These are phyloP conservation scores for Gymnocephalus cernua DNA, from an alignment of 2,113 vertebrate genomes.

Conservation along the genomic window DNA sequence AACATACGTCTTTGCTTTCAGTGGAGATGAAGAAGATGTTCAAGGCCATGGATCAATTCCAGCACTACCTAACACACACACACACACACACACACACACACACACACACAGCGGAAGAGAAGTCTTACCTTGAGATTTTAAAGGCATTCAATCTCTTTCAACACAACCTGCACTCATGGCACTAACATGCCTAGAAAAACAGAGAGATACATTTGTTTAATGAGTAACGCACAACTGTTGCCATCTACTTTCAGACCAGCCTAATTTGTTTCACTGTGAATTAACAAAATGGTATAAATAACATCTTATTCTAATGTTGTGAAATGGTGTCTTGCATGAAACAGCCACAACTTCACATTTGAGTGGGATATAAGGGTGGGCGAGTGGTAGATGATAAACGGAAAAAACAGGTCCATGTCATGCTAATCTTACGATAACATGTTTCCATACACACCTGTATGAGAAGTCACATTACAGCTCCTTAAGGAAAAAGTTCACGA, in stretches of 20 bases:
- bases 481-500: constrained; percentile 23
- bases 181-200: constrained; percentile 48
- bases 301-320: neutral
- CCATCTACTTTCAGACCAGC: neutral
- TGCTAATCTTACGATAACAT: no score
- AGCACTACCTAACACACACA: neutral
- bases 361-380: neutral
- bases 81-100: constrained; percentile 5
- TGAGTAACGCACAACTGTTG: neutral
- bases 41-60: constrained; percentile 54
- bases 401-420: neutral
- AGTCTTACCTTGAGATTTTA: constrained; percentile 79
- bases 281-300: neutral
- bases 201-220: constrained; percentile 14
- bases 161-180: constrained; percentile 55
- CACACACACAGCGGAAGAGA: constrained; percentile 15
- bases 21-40: constrained; percentile 1
- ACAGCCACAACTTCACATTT: neutral
- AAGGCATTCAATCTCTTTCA: constrained; percentile 79
- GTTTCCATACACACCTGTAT: neutral
- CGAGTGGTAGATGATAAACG: neutral
- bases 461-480: constrained; percentile 7
- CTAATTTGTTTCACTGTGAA: neutral
- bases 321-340: neutral
- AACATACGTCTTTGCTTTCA: neutral